These are phyloP conservation scores for Piprites chloris DNA, from an alignment of 2,113 vertebrate genomes.

Conservation along the genomic window DNA sequence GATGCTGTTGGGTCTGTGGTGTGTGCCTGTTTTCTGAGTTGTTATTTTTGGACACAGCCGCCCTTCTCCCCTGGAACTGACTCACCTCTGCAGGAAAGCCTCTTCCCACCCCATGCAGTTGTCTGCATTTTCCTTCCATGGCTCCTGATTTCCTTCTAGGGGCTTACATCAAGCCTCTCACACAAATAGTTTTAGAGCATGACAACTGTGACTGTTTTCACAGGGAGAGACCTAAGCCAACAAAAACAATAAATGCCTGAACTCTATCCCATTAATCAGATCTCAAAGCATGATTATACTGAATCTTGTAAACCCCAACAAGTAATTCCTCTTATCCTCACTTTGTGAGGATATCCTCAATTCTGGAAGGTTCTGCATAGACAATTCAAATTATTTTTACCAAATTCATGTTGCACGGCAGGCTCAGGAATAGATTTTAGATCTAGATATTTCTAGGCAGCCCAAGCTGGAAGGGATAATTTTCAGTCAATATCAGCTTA, in stretches of 20 bases:
- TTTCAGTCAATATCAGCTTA: neutral
- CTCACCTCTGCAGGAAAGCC: conserved; percentile 46
- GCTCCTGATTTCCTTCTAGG: conserved; percentile 33
- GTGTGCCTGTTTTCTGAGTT: neutral
- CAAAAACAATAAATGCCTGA: neutral
- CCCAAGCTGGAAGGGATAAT: neutral
- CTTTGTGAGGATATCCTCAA: neutral
- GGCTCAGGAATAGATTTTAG: neutral
- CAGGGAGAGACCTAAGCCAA: neutral
- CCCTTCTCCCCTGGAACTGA: conserved; percentile 36
- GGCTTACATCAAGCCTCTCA: neutral
- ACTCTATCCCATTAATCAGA: neutral
- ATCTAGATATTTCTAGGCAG: neutral
- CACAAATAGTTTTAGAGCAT: neutral
- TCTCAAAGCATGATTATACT: neutral
- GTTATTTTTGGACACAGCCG: neutral
- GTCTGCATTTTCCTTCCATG: neutral
- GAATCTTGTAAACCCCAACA: neutral
- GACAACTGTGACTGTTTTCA: neutral
- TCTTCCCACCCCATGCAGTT: neutral
- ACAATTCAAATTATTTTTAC: neutral
- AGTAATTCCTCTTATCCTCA: neutral
- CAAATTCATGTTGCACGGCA: neutral
- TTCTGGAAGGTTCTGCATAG: neutral
- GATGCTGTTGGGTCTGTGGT: accelerated